These are phyloP conservation scores for Neofelis nebulosa DNA, from an alignment of 2,113 vertebrate genomes.

Conservation along the genomic window DNA sequence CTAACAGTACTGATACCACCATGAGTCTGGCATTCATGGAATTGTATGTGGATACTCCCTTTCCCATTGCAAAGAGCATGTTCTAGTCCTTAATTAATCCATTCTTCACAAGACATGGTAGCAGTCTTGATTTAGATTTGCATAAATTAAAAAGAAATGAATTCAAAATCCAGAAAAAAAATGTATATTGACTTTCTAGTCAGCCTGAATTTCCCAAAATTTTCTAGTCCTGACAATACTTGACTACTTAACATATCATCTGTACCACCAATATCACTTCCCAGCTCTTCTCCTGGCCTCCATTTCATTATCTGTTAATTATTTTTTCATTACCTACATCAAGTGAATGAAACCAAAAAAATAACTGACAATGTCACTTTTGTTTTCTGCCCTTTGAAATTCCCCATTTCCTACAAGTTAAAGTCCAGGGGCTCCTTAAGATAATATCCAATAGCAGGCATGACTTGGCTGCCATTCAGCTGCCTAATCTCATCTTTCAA, in stretches of 20 bases:
- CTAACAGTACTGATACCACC: neutral
- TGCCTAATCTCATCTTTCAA: neutral
- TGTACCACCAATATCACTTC: neutral
- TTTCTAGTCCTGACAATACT: neutral
- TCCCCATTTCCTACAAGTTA: neutral
- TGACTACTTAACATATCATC: neutral
- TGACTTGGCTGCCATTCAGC: neutral
- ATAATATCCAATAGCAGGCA: neutral
- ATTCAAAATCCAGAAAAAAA: neutral
- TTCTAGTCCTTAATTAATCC: neutral
- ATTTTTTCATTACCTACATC: neutral
- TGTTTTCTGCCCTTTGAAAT: neutral
- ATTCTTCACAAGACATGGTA: neutral
- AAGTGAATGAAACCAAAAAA: neutral
- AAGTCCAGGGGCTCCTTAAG: neutral
- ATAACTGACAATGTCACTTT: neutral
- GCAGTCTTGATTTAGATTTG: neutral
- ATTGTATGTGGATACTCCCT: rapidly evolving
- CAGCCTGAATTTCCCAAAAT: neutral
- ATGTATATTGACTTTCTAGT: neutral
- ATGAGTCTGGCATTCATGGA: neutral
- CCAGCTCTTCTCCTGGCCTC: neutral
- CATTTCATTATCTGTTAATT: constrained; percentile 12
- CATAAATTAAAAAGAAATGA: constrained; percentile 7
- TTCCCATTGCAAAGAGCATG: neutral